These are phyloP conservation scores for Eutrigla gurnardus DNA, from an alignment of 2,797 vertebrate species.

Conservation along the genomic window DNA sequence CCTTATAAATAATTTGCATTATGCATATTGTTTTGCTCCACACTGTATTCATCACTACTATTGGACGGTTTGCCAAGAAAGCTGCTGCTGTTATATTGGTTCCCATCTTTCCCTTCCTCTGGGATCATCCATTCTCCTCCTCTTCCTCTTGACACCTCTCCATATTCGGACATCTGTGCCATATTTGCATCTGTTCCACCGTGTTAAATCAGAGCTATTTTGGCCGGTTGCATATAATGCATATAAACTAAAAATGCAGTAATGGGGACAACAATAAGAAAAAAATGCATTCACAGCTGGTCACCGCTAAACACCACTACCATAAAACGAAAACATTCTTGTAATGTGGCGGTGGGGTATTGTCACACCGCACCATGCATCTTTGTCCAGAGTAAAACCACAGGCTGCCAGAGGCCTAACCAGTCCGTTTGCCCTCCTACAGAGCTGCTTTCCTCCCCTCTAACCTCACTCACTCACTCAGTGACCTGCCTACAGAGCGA, in stretches of 20 bases:
- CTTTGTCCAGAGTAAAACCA: neutral
- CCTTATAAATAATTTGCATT: slow-evolving; percentile 25
- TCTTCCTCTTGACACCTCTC: slow-evolving; percentile 27
- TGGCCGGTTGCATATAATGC: neutral
- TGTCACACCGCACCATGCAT: neutral
- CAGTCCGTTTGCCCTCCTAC: slow-evolving; percentile 3
- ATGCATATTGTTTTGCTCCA: slow-evolving; percentile 17
- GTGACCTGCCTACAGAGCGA: slow-evolving; percentile 33
- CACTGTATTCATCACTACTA: slow-evolving; percentile 9
- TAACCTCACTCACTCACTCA: slow-evolving; percentile 24
- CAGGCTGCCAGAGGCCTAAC: neutral
- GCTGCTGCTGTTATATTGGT: slow-evolving; percentile 18
- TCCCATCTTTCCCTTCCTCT: slow-evolving; percentile 27
- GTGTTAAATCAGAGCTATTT: slow-evolving; percentile 25
- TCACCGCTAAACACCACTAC: neutral
- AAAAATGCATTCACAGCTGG: neutral
- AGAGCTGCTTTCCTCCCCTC: slow-evolving; percentile 10
- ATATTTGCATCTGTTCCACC: slow-evolving; percentile 24
- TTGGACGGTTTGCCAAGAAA: slow-evolving; percentile 3
- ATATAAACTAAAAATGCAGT: neutral
- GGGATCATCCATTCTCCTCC: slow-evolving; percentile 23
- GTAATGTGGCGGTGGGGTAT: neutral
- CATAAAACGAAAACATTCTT: slow-evolving; percentile 1
- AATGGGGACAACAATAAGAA: neutral
- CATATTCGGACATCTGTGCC: slow-evolving; percentile 3